phyloP scores from a whole-genome alignment of 2,113 vertebrate genomes.

The Pachypanchax playfairii region DNA sequence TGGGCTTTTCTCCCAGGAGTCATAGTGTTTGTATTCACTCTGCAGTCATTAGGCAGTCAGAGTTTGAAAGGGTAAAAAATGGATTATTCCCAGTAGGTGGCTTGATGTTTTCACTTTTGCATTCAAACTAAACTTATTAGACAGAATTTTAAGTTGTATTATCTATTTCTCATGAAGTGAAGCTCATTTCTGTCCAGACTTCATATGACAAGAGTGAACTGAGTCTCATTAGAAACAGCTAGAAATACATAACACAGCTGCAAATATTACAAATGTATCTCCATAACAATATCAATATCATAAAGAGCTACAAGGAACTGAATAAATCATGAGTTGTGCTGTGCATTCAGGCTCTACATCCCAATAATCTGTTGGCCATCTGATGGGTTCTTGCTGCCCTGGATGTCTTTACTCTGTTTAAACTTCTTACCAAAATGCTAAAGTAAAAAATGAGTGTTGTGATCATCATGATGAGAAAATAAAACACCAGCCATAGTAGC shows the following conservation, averaged over 20 bases:
- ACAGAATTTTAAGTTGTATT: background rate
- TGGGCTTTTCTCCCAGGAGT: conserved; percentile 27
- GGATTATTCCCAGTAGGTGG: conserved; percentile 16
- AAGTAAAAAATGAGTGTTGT: too few species aligned
- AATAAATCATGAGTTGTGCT: too few species aligned
- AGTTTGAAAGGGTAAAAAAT: conserved; percentile 18
- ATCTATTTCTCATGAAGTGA: background rate
- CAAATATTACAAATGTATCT: too few species aligned
- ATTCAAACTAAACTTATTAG: background rate
- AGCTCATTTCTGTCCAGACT: background rate
- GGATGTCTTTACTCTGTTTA: too few species aligned
- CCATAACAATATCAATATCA: too few species aligned
- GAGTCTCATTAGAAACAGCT: background rate
- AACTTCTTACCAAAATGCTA: too few species aligned
- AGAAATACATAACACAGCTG: background rate
- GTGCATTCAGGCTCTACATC: too few species aligned
- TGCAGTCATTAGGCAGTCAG: conserved; percentile 24
- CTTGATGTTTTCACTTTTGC: conserved; percentile 1
- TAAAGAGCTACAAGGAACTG: too few species aligned
- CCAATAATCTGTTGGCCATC: too few species aligned
- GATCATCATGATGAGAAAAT: too few species aligned
- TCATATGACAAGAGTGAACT: background rate
- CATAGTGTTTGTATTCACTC: conserved; percentile 15
- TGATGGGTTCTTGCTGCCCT: too few species aligned
- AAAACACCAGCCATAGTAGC: too few species aligned